Evolutionary conservation across 1,140 invertebrate genomes (phyloP), one percentile per base, ranked within the genome.

Genomic region (Leptoteleia sp.): DNA sequence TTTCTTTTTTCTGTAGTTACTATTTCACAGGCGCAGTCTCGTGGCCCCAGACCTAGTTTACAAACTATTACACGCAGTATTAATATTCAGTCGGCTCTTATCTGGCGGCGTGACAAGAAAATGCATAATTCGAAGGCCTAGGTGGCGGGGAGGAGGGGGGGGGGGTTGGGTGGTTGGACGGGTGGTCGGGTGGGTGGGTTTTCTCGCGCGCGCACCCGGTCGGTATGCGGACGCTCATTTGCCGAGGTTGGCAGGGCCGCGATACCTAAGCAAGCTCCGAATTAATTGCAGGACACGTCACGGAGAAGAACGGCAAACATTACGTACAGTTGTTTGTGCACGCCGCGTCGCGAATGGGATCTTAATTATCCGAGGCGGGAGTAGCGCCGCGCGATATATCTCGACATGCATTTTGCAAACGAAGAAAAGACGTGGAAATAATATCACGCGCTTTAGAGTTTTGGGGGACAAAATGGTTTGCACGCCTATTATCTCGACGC

Each of bases 31-130:
- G 52, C 35, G 52, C 37, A 59, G 42, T 72, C 35, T 75, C 75
- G 64, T 72, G 75, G 54, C 77, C 47, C 71, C 70, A 80, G 82
- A 86, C 84, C 86, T 82, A 86, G 83, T 86, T 87, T 83, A 84
- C 86, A 86, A 87, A 88, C 85, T 87, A 85, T 88, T 88, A 88
- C 85, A 84, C 76, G 65, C 70, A 65, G 68, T 83, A 88, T 89
- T 87, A 89, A 86, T 88, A 89, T 89, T 88, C 86, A 88, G 85
- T 82, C 82, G 83, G 84, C 84, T 85, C 83, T 88, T 87, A 87
- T 87, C 83, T 82, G 68, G 47, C 82, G 79, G 68, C 77, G 78
- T 83, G 86, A 88, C 86, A 87, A 89, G 86, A 88, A 87, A 87
- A 87, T 88, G 85, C 86, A 87, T 88, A 89, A 89, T 88, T 87